Evolutionary conservation across 1,140 invertebrate genomes (phyloP).

Genomic region (Grapholita molesta): DNA sequence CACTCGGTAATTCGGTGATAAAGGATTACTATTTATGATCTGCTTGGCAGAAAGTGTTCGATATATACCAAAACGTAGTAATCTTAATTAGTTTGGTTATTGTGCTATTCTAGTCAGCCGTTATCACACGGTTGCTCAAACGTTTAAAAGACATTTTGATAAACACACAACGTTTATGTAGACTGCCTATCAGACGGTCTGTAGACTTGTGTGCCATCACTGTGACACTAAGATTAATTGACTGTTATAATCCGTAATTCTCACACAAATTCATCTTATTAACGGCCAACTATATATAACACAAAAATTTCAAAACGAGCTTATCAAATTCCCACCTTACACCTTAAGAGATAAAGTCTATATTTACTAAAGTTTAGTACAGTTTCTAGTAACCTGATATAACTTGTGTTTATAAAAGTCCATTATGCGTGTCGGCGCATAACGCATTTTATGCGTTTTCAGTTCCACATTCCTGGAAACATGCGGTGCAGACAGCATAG

Average conservation of each 20-base stretch:
- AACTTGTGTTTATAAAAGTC: not conserved
- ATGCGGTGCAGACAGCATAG: not conserved
- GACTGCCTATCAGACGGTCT: too few relatives aligned
- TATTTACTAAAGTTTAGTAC: not conserved
- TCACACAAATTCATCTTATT: not conserved
- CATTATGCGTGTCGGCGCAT: conserved; percentile 6
- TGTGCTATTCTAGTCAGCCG: too few relatives aligned
- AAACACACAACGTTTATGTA: too few relatives aligned
- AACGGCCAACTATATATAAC: not conserved
- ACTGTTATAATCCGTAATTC: not conserved
- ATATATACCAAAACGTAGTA: too few relatives aligned
- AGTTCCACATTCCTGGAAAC: not conserved
- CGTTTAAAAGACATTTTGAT: too few relatives aligned
- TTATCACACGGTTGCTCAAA: too few relatives aligned
- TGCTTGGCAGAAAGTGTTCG: too few relatives aligned
- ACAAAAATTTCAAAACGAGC: not conserved
- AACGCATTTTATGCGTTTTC: not conserved
- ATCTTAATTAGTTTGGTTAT: too few relatives aligned
- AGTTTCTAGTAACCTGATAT: not conserved
- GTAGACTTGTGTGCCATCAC: too few relatives aligned
- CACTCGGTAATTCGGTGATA: too few relatives aligned
- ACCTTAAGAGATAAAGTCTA: not conserved
- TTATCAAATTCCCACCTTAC: not conserved
- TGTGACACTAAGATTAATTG: not conserved
- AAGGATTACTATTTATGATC: too few relatives aligned